Conservation (phyloP, 1,140 invertebrate genomes). For the Tribolium castaneum region DNA sequence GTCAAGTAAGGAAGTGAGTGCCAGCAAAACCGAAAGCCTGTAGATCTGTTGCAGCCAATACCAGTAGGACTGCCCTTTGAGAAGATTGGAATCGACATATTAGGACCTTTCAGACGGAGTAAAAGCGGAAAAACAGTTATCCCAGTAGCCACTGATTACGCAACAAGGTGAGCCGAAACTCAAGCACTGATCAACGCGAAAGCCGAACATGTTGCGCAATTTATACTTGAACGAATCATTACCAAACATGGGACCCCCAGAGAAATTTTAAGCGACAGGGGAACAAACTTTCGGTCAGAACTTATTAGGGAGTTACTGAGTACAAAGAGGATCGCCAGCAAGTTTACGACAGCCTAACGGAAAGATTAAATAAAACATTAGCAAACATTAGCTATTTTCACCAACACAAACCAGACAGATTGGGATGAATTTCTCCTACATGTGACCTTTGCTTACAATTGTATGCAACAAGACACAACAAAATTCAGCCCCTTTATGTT, state of each 20-base stretch:
- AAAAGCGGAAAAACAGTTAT: slow-evolving; percentile 49
- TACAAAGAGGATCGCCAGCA: slow-evolving; percentile 44
- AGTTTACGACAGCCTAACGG: slow-evolving; percentile 57
- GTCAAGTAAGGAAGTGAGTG: slow-evolving; percentile 49
- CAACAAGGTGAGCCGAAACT: slow-evolving; percentile 53
- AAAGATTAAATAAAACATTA: slow-evolving; percentile 57
- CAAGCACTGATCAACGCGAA: slow-evolving; percentile 47
- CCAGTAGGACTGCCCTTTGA: slow-evolving; percentile 43
- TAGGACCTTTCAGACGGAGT: slow-evolving; percentile 51
- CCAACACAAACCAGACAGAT: slow-evolving; percentile 47
- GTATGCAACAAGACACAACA: slow-evolving; percentile 44
- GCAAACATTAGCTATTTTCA: slow-evolving; percentile 48
- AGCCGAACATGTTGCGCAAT: slow-evolving; percentile 48
- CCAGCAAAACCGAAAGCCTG: slow-evolving; percentile 33
- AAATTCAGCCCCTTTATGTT: slow-evolving; percentile 44
- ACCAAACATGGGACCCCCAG: slow-evolving; percentile 49
- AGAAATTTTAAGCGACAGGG: slow-evolving; percentile 47
- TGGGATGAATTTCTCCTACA: slow-evolving; percentile 47
- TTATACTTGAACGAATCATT: slow-evolving; percentile 53
- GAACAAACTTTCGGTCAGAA: slow-evolving; percentile 51
- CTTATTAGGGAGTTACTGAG: slow-evolving; percentile 46
- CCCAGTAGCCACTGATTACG: slow-evolving; percentile 54
- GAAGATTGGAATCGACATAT: slow-evolving; percentile 48
- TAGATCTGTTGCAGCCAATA: slow-evolving; percentile 49
- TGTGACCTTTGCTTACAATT: slow-evolving; percentile 52